These are phyloP conservation scores for Saimiri boliviensis DNA, from an alignment of 2,113 vertebrate genomes.

Conservation along the genomic window DNA sequence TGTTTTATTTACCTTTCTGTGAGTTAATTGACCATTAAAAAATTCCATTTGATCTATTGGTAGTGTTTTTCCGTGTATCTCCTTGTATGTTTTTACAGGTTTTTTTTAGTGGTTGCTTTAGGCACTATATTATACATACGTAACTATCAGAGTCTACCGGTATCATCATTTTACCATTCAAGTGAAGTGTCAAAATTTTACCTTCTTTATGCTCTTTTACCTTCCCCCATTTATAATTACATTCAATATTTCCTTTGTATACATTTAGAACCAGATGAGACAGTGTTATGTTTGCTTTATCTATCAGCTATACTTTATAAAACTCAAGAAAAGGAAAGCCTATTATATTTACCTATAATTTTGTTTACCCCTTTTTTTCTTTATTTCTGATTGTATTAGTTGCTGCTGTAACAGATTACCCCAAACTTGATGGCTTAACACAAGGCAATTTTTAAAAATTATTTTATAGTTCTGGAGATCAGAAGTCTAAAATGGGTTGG, in stretches of 20 bases:
- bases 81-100: not conserved
- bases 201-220: not conserved
- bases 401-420: not conserved
- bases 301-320: not conserved
- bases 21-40: not conserved
- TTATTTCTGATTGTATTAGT: not conserved
- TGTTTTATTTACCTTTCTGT: not conserved
- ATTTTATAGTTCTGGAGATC: not conserved
- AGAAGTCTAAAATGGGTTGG: not conserved
- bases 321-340: not conserved
- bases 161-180: not conserved
- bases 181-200: not conserved
- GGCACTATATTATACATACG: not conserved
- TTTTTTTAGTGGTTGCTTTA: not conserved
- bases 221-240: not conserved
- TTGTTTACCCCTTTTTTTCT: not conserved
- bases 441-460: too few relatives aligned
- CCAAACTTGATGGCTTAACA: not conserved
- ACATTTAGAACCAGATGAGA: not conserved
- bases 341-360: not conserved
- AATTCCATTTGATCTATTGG: not conserved
- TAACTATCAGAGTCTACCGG: not conserved
- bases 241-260: not conserved
- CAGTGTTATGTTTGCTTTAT: not conserved
- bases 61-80: not conserved